A percentile compares a stretch with the other conserved stretches of the same genome.
Evolutionary conservation across 2,888 invertebrate genomes (phyloP).

Genomic region (Mimumesa dahlbomi): DNA sequence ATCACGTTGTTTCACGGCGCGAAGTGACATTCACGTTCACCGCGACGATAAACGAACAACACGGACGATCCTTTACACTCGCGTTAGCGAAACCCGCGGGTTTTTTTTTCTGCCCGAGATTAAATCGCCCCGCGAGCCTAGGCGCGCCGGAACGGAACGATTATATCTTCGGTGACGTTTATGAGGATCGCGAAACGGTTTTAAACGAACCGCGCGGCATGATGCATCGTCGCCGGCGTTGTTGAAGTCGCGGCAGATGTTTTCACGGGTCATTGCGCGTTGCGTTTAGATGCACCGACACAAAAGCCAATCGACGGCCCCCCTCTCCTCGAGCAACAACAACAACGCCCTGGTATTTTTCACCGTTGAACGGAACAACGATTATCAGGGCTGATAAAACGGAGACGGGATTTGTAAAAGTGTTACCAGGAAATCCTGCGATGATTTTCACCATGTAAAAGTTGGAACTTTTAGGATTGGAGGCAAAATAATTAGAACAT

Average conservation of each 20-base stretch:
- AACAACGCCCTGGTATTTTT: too few relatives aligned
- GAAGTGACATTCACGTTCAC: slow-evolving; percentile 7
- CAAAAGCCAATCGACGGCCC: slow-evolving; percentile 8
- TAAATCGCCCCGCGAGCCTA: slow-evolving; percentile 30
- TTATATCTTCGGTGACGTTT: slow-evolving; percentile 37
- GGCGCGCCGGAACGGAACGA: slow-evolving; percentile 32
- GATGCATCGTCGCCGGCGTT: slow-evolving; percentile 31
- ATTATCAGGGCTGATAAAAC: too few relatives aligned
- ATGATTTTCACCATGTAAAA: too few relatives aligned
- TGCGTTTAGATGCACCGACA: slow-evolving; percentile 20
- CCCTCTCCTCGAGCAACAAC: not conserved
- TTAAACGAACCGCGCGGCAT: slow-evolving; percentile 20
- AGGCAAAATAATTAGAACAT: too few relatives aligned
- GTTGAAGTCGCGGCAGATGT: slow-evolving; percentile 28
- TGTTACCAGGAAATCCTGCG: too few relatives aligned
- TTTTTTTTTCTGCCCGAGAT: slow-evolving; percentile 30
- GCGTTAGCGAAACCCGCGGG: slow-evolving; percentile 9
- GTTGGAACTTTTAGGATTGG: too few relatives aligned
- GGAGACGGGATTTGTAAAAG: too few relatives aligned
- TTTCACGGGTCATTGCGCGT: slow-evolving; percentile 22
- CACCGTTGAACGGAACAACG: too few relatives aligned
- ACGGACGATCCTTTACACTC: slow-evolving; percentile 9
- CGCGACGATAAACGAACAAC: slow-evolving; percentile 4
- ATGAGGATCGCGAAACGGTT: slow-evolving; percentile 37
- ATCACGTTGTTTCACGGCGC: not conserved